These are phyloP conservation scores for Agapostemon virescens DNA, from an alignment of 2,888 invertebrate genomes.

Conservation along the genomic window DNA sequence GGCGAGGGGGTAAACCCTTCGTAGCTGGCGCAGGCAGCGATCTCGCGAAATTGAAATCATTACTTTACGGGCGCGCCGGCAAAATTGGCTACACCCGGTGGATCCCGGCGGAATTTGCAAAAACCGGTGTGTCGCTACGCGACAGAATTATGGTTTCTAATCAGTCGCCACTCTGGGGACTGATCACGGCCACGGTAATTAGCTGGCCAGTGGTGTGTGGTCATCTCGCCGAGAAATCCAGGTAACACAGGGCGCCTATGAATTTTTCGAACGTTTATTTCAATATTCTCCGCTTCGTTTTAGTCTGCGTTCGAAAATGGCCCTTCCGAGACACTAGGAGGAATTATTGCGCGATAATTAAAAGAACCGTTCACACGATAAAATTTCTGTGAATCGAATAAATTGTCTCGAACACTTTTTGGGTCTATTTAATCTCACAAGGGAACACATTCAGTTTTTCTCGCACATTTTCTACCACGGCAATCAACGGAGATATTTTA, in stretches of 20 bases:
- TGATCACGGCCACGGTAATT: constrained; percentile 1
- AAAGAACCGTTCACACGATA: too few relatives aligned
- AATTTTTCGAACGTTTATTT: too few relatives aligned
- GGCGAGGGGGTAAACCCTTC: constrained; percentile 45
- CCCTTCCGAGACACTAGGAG: too few relatives aligned
- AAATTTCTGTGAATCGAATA: too few relatives aligned
- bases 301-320: too few relatives aligned
- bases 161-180: constrained; percentile 17
- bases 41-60: constrained; percentile 79
- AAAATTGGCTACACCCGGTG: constrained; percentile 74
- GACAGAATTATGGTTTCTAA: constrained; percentile 28
- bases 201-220: background rate
- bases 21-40: constrained; percentile 68
- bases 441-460: too few relatives aligned
- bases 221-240: background rate
- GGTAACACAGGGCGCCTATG: fast-evolving
- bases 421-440: too few relatives aligned
- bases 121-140: constrained; percentile 46
- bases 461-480: too few relatives aligned
- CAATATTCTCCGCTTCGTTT: too few relatives aligned
- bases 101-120: constrained; percentile 68
- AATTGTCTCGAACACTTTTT: too few relatives aligned
- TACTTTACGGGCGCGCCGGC: constrained; percentile 76
- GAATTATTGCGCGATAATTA: too few relatives aligned
- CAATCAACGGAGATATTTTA: too few relatives aligned